A percentile compares a stretch with the other conserved stretches of the same genome.
Conservation (phyloP, 2,888 invertebrate species). For the Philereme transversata region DNA sequence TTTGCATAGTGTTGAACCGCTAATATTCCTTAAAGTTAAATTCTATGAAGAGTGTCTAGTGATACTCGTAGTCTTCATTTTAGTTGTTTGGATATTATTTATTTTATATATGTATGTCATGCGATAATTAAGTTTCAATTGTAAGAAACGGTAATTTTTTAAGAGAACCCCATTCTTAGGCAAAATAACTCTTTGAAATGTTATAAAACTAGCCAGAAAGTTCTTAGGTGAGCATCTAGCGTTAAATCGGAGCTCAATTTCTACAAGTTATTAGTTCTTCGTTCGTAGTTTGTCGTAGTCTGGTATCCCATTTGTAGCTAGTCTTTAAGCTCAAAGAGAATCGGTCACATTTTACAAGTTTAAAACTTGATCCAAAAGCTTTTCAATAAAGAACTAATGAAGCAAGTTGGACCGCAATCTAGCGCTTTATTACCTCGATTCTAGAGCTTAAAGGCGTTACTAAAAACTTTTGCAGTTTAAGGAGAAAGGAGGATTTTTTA, state of each 20-base stretch:
- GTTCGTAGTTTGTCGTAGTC: background rate
- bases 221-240: background rate
- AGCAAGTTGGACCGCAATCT: slow-evolving; percentile 24
- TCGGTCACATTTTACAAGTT: slow-evolving; percentile 21
- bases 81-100: too few species aligned
- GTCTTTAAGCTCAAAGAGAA: slow-evolving; percentile 19
- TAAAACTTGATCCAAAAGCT: slow-evolving; percentile 15
- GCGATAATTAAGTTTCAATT: too few species aligned
- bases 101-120: too few species aligned
- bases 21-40: too few species aligned
- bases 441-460: slow-evolving; percentile 5
- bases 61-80: too few species aligned
- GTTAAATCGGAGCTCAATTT: slow-evolving; percentile 2
- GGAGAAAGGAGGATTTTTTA: background rate
- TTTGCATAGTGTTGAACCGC: too few species aligned
- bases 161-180: too few species aligned
- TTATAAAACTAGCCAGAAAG: background rate
- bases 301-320: background rate
- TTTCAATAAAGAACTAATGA: slow-evolving; percentile 27
- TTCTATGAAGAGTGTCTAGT: too few species aligned
- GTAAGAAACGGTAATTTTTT: too few species aligned
- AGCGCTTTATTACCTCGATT: slow-evolving; percentile 23
- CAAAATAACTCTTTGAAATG: too few species aligned
- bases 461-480: slow-evolving; percentile 11
- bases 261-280: background rate